phyloP scores from a whole-genome alignment of 2,888 invertebrate genomes.

The Entomobrya proxima region DNA sequence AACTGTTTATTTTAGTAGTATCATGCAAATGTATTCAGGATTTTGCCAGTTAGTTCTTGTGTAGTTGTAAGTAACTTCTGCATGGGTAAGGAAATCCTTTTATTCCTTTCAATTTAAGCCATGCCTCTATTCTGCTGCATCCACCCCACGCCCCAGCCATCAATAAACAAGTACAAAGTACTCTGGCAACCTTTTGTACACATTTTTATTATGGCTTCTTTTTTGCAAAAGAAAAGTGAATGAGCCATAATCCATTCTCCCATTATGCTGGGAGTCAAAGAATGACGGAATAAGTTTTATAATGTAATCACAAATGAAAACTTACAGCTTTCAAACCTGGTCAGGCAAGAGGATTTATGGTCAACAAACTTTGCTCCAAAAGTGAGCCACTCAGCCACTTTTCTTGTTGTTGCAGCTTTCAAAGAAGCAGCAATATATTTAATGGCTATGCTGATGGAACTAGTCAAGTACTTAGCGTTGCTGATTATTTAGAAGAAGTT shows the following conservation, averaged over 20 bases:
- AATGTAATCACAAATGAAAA: background rate
- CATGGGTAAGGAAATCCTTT: conserved; percentile 60
- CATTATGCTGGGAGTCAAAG: background rate
- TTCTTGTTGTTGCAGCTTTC: conserved; percentile 36
- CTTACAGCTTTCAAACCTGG: conserved; percentile 47
- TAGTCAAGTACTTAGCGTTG: background rate
- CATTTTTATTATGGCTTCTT: background rate
- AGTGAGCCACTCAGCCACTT: conserved; percentile 43
- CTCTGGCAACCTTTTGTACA: background rate
- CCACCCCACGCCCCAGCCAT: background rate
- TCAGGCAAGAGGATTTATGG: conserved; percentile 61
- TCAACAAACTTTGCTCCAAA: conserved; percentile 46
- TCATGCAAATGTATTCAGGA: no score
- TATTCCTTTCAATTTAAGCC: background rate
- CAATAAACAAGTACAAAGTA: background rate
- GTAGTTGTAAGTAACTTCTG: no score
- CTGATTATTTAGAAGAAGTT: background rate
- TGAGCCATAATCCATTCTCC: no score
- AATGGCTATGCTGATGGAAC: background rate
- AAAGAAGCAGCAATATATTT: background rate
- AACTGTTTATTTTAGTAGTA: no score
- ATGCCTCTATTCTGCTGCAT: background rate
- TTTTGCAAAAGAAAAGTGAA: no score
- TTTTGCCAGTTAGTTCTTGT: no score
- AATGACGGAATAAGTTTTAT: background rate